A percentile compares a stretch with the other conserved stretches of the same genome.
phyloP scores from a whole-genome alignment of 2,113 vertebrate species.

The Pachypanchax playfairii region DNA sequence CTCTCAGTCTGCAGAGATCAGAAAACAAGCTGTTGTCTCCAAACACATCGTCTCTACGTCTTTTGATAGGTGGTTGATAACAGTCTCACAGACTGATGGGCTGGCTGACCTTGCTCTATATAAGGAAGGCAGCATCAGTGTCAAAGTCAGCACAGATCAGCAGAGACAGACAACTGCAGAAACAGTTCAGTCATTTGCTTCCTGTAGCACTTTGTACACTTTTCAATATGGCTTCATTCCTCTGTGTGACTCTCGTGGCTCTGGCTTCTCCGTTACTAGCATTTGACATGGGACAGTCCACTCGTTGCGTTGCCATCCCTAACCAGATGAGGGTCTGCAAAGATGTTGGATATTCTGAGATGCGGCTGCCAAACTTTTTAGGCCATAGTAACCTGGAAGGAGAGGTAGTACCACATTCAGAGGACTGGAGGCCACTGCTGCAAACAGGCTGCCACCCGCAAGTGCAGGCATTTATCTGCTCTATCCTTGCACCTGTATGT shows the following conservation, averaged over 20 bases:
- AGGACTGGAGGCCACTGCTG: slow-evolving; percentile 83
- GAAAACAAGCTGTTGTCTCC: slow-evolving; percentile 79
- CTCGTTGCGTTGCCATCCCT: slow-evolving; percentile 86
- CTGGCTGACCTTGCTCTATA: slow-evolving; percentile 68
- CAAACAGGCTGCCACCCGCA: slow-evolving; percentile 87
- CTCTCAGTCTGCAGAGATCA: slow-evolving; percentile 74
- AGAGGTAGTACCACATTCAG: slow-evolving; percentile 83
- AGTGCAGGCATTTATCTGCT: slow-evolving; percentile 85
- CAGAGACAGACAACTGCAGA: slow-evolving; percentile 2
- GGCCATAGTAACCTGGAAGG: slow-evolving; percentile 85
- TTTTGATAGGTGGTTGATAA: slow-evolving; percentile 81
- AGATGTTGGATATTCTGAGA: slow-evolving; percentile 86
- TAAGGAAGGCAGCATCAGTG: slow-evolving; percentile 43
- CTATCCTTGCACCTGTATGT: slow-evolving; percentile 87
- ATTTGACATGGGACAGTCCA: slow-evolving; percentile 88
- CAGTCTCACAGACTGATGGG: slow-evolving; percentile 70
- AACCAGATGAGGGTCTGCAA: slow-evolving; percentile 85
- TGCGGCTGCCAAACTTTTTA: slow-evolving; percentile 90
- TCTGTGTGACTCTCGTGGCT: slow-evolving; percentile 45
- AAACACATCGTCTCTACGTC: slow-evolving; percentile 74
- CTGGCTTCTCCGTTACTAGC: slow-evolving; percentile 49
- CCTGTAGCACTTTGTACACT: slow-evolving; percentile 6
- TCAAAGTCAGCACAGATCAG: slow-evolving; percentile 18
- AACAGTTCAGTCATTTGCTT: slow-evolving; percentile 8
- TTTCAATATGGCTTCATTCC: slow-evolving; percentile 56